Percentiles rank a stretch among this genome's conserved stretches.
phyloP scores from a whole-genome alignment of 2,797 vertebrate genomes.

The Buceros bicornis region DNA sequence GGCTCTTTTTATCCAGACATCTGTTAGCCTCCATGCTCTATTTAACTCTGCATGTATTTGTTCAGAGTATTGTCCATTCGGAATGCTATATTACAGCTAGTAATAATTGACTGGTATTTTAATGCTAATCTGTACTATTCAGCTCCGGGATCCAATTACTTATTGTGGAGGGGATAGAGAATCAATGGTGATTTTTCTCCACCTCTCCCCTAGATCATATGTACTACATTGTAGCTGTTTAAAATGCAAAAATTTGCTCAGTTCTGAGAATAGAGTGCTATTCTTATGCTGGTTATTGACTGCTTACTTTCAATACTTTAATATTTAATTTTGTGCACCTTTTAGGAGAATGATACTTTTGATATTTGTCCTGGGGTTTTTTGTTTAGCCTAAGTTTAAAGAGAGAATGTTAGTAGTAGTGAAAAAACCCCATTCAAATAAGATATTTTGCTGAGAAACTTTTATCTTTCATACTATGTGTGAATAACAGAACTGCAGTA shows the following conservation, averaged over 20 bases:
- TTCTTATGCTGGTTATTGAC: neutral
- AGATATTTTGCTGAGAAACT: neutral
- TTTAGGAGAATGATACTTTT: neutral
- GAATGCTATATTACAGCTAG: conserved; percentile 28
- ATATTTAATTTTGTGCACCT: neutral
- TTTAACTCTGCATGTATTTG: conserved; percentile 23
- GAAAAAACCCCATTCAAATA: neutral
- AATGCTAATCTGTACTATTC: conserved; percentile 49
- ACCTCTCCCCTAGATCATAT: neutral
- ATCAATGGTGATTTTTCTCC: conserved; percentile 8
- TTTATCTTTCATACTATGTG: accelerated
- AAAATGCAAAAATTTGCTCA: neutral
- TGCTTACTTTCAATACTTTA: neutral
- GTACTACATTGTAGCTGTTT: neutral
- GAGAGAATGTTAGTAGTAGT: neutral
- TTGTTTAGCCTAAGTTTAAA: neutral
- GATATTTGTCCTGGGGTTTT: neutral
- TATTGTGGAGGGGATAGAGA: neutral
- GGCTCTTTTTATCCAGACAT: conserved; percentile 15
- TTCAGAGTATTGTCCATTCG: conserved; percentile 13
- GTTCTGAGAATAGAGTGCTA: neutral
- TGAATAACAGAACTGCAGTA: neutral
- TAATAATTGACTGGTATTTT: conserved; percentile 62
- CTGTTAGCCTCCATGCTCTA: conserved; percentile 17
- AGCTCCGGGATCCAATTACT: conserved; percentile 4